Evolutionary conservation across 2,113 vertebrate genomes (phyloP), one percentile per base, ranked within the genome.

Genomic region (Xiphophorus hellerii): DNA sequence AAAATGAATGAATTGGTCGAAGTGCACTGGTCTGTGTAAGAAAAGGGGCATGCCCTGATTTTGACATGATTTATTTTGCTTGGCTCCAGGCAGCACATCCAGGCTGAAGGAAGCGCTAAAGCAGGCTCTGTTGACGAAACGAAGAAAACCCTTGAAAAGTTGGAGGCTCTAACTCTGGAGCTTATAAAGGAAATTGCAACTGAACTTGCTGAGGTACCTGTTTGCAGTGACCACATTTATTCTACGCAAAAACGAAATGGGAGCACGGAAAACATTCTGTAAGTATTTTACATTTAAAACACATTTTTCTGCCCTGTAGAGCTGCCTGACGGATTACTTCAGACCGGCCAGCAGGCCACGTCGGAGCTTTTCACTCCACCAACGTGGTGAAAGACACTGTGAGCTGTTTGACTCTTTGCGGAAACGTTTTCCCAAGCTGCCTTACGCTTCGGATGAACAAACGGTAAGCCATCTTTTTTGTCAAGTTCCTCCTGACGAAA

Each of bases 281-380:
- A 20, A 9, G 6, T 33, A 10, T 25, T 64, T 11, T 9, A 5
- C 30, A n/a, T n/a, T 27, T n/a, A 61, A 65, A 68, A 13, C 2
- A 5, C 5, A 12, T 25, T 66, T 31, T 66, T 72, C 9, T 69
- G 11, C 71, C 39, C 13, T 12, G 35, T 79, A 94, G 92, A 80
- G 4, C 0, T 1, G 28, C 48, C 64, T 93, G 0, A 83, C 76
- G 62, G 69, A 14, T 1, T 92, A 93, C 77, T 93, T 94, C 83
- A 84, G 35, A 61, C 58, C 58, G 0, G 7, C 54, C 0, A 65
- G 37, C 29, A 37, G 3, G 2, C 3, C 22, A 3, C 0, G 8
- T 58, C 1, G 2, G 20, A 3, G 7, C 9, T n/a, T n/a, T 5
- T n/a, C 3, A 25, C 51, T 10, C 6, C 2, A 1, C 25, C 25